Conservation (phyloP, 2,113 vertebrate genomes). For the Vidua chalybeata region DNA sequence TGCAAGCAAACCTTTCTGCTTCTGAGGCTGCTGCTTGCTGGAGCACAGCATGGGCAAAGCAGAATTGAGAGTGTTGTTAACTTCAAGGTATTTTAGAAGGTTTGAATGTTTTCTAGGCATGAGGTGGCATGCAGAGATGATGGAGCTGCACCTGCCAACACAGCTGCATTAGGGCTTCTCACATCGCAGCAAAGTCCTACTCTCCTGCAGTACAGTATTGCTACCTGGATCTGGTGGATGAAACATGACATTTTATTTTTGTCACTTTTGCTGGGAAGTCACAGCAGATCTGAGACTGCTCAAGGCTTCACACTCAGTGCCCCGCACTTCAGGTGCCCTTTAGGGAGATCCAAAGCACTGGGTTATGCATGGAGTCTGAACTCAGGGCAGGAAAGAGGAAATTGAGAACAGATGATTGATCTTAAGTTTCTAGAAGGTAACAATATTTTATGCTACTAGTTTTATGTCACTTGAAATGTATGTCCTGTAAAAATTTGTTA, state of each 20-base stretch:
- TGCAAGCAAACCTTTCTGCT: neutral
- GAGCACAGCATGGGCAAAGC: neutral
- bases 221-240: neutral
- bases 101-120: neutral
- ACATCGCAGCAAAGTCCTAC: neutral
- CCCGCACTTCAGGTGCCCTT: neutral
- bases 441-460: neutral
- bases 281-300: neutral
- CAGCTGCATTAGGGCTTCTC: neutral
- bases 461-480: neutral
- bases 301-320: neutral
- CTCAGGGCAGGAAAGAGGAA: neutral
- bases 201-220: accelerated
- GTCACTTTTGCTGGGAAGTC: neutral
- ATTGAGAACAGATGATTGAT: neutral
- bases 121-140: neutral
- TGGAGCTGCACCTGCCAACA: neutral
- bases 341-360: neutral
- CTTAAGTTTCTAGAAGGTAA: neutral
- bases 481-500: neutral
- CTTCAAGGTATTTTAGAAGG: neutral
- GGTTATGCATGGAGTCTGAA: neutral
- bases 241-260: neutral
- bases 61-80: neutral
- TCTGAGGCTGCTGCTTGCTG: neutral